A percentile compares a stretch with the other conserved stretches of the same genome.
Evolutionary conservation across 2,113 vertebrate genomes (phyloP).

Genomic region (Solenodon paradoxus): DNA sequence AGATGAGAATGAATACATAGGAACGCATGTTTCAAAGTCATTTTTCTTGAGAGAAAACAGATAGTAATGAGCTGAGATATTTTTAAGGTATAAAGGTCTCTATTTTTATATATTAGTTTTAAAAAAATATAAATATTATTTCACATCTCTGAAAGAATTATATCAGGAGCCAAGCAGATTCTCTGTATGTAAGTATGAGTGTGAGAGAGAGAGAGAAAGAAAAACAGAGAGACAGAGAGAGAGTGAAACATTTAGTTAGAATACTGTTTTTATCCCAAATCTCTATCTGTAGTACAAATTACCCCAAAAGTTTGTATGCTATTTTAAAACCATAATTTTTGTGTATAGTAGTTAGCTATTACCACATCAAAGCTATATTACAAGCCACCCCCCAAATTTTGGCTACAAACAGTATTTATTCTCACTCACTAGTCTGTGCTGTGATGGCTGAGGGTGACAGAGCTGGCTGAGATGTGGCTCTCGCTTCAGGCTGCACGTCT

Average conservation of each 20-base stretch:
- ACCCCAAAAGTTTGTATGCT: neutral
- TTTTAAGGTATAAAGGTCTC: neutral
- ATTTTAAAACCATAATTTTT: neutral
- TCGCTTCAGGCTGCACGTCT: neutral
- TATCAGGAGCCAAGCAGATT: neutral
- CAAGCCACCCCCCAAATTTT: neutral
- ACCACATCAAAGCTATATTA: neutral
- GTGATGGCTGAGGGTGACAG: accelerated
- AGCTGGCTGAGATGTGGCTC: neutral
- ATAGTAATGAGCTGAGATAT: neutral
- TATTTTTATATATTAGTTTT: neutral
- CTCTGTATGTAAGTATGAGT: neutral
- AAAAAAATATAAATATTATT: neutral
- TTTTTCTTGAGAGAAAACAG: neutral
- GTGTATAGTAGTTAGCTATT: neutral
- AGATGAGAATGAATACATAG: neutral
- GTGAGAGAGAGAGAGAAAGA: neutral
- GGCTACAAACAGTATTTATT: no score
- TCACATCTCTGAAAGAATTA: neutral
- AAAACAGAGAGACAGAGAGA: neutral
- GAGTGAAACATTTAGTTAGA: no score
- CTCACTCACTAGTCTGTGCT: neutral
- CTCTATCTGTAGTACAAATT: neutral
- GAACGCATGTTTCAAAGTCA: neutral
- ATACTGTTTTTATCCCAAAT: neutral